Percentiles rank a stretch among this genome's conserved stretches.
Evolutionary conservation across 1,140 invertebrate species (phyloP).

Genomic region (Drosophila paulistorum): DNA sequence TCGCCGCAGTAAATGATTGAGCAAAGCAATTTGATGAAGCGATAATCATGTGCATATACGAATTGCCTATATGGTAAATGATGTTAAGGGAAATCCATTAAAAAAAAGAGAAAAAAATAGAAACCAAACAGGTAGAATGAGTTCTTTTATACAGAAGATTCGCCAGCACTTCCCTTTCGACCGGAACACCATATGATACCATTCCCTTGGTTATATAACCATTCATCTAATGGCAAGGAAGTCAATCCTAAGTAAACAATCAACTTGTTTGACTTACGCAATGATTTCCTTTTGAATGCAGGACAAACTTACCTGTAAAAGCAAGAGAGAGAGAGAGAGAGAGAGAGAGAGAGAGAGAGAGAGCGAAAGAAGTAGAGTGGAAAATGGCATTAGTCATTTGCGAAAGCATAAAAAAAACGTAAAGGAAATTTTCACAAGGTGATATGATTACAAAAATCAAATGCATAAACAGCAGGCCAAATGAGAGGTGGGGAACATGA

Average conservation of each 20-base stretch:
- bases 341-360: slow-evolving; percentile 33
- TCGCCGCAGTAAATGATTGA: slow-evolving; percentile 63
- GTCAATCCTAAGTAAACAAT: slow-evolving; percentile 66
- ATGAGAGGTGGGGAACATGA: slow-evolving; percentile 35
- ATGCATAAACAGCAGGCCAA: slow-evolving; percentile 54
- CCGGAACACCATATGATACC: slow-evolving; percentile 9
- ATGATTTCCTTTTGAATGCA: slow-evolving; percentile 63
- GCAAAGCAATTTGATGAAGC: slow-evolving; percentile 53
- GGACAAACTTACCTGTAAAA: slow-evolving; percentile 62
- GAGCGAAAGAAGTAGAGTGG: slow-evolving; percentile 12
- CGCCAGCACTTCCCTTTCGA: slow-evolving; percentile 34
- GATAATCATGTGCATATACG: slow-evolving; percentile 39
- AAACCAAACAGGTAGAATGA: not conserved
- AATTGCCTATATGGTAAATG: slow-evolving; percentile 3
- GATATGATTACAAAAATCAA: slow-evolving; percentile 39
- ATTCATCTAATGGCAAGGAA: slow-evolving; percentile 21
- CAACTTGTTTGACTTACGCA: slow-evolving; percentile 74
- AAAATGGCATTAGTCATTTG: slow-evolving; percentile 53
- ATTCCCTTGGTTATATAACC: slow-evolving; percentile 34
- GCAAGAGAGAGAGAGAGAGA: slow-evolving; percentile 35
- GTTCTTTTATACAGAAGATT: not conserved
- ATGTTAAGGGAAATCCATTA: slow-evolving; percentile 44
- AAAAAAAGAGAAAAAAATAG: slow-evolving; percentile 6
- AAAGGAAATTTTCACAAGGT: slow-evolving; percentile 47
- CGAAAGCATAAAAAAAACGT: slow-evolving; percentile 28